Evolutionary conservation across 2,888 invertebrate genomes (phyloP), one percentile per base, ranked within the genome.

Genomic region (Aquatica leii): DNA sequence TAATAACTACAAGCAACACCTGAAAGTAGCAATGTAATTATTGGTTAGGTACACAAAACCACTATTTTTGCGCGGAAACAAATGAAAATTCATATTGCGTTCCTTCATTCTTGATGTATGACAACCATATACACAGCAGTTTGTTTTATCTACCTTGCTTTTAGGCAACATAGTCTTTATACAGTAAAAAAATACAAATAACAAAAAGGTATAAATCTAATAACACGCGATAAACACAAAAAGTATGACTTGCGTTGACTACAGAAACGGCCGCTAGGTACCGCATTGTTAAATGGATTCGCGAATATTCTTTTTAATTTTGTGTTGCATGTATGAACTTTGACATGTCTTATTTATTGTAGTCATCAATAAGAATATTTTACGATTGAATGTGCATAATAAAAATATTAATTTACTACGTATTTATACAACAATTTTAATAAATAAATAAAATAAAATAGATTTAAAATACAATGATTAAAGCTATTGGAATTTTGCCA

Each of bases 81-180:
- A 18, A 48, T 48, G 46, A 48, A 48, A 48, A 48, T 11, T 18
- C 9, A 48, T 18, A 18, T 48, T 48, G 9, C 9, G 31, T 48
- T 48, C 46, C 20, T 48, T 48, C 46, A 48, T 48, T 5, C 46
- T 17, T 18, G 18, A 5, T 2, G 46, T 48, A 31, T 31, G 31
- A 31, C 31, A 31, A 31, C 31, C 31, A 31, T 31, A 31, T 31
- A 31, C 31, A 31, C 31, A 31, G 31, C 31, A 31, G 31, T 6
- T 31, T 31, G 31, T 31, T 31, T 31, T 31, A 31, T 31, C 31
- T 31, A 31, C 31, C 31, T 31, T 31, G 5, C 31, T 31, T 31
- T 31, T 31, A 31, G 31, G 31, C 31, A 31, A 31, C 31, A 31
- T 31, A 31, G 31, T 31, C 31, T 31, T 31, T 31, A 6, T 31